Evolutionary conservation across 2,797 vertebrate genomes (phyloP).

Genomic region (Parambassis ranga): DNA sequence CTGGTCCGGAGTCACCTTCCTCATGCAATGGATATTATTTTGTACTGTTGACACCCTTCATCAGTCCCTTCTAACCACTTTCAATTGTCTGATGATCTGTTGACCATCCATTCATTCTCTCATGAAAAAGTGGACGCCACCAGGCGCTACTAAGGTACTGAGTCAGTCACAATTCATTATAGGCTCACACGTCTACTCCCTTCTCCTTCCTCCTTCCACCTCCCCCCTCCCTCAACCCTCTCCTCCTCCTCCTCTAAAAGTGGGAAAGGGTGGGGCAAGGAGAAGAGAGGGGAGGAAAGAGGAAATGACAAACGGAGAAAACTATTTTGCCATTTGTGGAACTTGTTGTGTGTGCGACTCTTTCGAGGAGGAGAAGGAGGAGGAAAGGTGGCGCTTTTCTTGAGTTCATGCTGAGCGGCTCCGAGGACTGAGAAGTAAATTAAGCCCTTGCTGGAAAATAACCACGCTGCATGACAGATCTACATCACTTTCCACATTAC

Average conservation of each 20-base stretch:
- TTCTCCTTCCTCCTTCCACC: not conserved
- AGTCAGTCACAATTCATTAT: conserved; percentile 32
- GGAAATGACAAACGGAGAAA: conserved; percentile 77
- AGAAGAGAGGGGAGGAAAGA: conserved; percentile 41
- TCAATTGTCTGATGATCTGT: not conserved
- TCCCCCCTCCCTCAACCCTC: not conserved
- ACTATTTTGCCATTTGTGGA: conserved; percentile 77
- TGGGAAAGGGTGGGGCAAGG: conserved; percentile 28
- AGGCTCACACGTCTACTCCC: not conserved
- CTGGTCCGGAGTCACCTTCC: not conserved
- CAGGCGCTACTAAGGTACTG: not conserved
- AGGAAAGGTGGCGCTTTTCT: conserved; percentile 45
- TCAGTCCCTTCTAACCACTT: not conserved
- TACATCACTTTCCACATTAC: conserved; percentile 67
- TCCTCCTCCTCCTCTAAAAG: conserved; percentile 4
- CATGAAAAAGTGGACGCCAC: not conserved
- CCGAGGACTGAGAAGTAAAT: conserved; percentile 49
- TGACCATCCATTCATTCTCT: not conserved
- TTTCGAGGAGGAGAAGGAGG: conserved; percentile 31
- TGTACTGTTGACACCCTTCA: not conserved
- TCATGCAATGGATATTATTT: not conserved
- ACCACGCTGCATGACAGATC: conserved; percentile 54
- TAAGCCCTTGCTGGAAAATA: conserved; percentile 61
- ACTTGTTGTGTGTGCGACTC: conserved; percentile 50
- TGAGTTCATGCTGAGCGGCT: conserved; percentile 30